Conservation (phyloP, 1,140 invertebrate genomes). For the Drosophila burlai region DNA sequence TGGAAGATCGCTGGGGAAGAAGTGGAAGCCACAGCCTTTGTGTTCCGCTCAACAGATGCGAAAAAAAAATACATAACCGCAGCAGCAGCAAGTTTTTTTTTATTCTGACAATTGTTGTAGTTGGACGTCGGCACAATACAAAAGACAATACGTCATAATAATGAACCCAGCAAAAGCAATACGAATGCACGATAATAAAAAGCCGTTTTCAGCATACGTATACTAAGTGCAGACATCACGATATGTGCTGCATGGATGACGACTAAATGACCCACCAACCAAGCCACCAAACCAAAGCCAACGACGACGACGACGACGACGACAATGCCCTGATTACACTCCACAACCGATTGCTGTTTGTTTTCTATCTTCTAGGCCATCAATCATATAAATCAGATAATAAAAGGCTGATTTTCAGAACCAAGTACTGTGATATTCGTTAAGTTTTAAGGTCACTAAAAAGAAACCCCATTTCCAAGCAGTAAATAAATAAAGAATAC, state of each 20-base stretch:
- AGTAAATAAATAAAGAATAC: too few relatives aligned
- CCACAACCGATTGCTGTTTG: slow-evolving; percentile 18
- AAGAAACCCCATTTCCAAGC: too few relatives aligned
- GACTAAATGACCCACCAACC: slow-evolving; percentile 32
- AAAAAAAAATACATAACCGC: slow-evolving; percentile 50
- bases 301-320: too few relatives aligned
- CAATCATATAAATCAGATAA: slow-evolving; percentile 18
- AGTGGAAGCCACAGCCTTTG: slow-evolving; percentile 25
- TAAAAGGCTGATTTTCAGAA: background rate
- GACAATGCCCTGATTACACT: slow-evolving; percentile 42
- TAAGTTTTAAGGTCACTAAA: background rate
- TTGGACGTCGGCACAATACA: slow-evolving; percentile 42
- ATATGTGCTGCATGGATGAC: slow-evolving; percentile 40
- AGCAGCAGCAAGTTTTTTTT: slow-evolving; percentile 37
- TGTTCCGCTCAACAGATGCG: slow-evolving; percentile 31
- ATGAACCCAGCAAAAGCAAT: slow-evolving; percentile 42
- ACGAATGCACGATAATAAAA: slow-evolving; percentile 47
- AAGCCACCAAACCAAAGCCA: slow-evolving; percentile 9
- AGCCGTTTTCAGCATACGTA: slow-evolving; percentile 42
- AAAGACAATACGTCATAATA: slow-evolving; percentile 59
- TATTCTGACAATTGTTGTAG: slow-evolving; percentile 3
- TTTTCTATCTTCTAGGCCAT: slow-evolving; percentile 26
- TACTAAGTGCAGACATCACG: slow-evolving; percentile 48
- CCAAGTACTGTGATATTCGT: background rate
- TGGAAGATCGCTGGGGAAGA: slow-evolving; percentile 19